Evolutionary conservation across 2,888 invertebrate species (phyloP).

Genomic region (Patella depressa): DNA sequence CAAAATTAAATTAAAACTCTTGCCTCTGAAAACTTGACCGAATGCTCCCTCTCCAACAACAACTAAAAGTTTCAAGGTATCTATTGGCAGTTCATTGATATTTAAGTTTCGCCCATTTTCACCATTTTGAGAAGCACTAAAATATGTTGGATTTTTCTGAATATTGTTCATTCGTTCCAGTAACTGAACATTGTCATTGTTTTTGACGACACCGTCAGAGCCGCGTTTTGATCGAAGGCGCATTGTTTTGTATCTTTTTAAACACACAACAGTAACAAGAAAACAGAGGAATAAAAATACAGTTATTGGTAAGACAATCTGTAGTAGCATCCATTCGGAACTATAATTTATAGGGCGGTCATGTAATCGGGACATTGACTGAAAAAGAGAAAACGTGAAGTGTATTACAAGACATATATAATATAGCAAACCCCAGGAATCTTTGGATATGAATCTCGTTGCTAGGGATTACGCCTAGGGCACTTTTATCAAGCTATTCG

Average conservation of each 20-base stretch:
- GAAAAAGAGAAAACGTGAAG: no score
- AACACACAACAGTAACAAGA: conserved; percentile 43
- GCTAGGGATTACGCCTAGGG: no score
- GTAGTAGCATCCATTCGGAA: conserved; percentile 27
- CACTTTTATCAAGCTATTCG: no score
- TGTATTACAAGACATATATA: no score
- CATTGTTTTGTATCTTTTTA: conserved; percentile 39
- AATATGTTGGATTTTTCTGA: conserved; percentile 65
- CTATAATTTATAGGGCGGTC: neutral
- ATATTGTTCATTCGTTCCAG: conserved; percentile 64
- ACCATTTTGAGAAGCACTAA: conserved; percentile 44
- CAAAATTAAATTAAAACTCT: conserved; percentile 50
- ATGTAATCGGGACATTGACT: neutral
- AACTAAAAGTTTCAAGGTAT: conserved; percentile 78
- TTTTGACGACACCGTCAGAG: conserved; percentile 49
- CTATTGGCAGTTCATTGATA: conserved; percentile 67
- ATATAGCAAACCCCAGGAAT: no score
- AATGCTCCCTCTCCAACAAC: conserved; percentile 91
- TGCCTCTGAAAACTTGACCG: conserved; percentile 90
- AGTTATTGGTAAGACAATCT: conserved; percentile 51
- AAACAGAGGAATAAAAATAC: conserved; percentile 42
- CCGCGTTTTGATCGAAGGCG: conserved; percentile 38
- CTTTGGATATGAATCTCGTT: no score
- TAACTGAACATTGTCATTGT: conserved; percentile 58
- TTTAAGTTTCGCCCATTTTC: conserved; percentile 37